Conservation (phyloP, 2,797 vertebrate species). For the Mus spretus region DNA sequence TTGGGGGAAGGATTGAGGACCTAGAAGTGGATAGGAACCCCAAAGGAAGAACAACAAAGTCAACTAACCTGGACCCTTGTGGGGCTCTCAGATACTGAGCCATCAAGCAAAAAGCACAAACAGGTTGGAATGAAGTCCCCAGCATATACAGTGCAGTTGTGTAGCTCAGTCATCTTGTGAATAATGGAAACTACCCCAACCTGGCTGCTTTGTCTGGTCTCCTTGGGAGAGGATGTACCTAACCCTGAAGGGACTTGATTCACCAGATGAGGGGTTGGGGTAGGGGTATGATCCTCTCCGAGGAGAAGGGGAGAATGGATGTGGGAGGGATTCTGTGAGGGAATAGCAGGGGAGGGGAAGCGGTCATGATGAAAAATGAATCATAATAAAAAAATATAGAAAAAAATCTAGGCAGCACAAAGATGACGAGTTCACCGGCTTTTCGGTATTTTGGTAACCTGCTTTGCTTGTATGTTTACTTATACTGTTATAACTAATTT, state of each 20-base stretch:
- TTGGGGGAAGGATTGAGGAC: not conserved
- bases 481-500: slow-evolving; percentile 40
- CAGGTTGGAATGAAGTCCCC: not conserved
- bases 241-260: not conserved
- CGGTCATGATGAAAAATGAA: not conserved
- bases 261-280: not conserved
- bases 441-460: slow-evolving; percentile 36
- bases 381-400: not conserved
- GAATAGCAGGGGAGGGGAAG: not conserved
- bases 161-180: not conserved
- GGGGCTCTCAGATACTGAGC: not conserved
- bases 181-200: not conserved
- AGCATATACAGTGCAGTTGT: not conserved
- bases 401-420: not conserved
- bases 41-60: not conserved
- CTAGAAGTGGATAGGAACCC: not conserved
- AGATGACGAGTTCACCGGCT: not conserved
- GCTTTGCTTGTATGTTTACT: slow-evolving; percentile 7
- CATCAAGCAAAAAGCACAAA: not conserved
- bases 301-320: not conserved
- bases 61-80: not conserved
- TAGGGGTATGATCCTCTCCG: not conserved
- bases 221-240: not conserved
- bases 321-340: not conserved
- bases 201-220: not conserved